phyloP scores from a whole-genome alignment of 2,888 invertebrate genomes.

The Drosophila meridionalis region DNA sequence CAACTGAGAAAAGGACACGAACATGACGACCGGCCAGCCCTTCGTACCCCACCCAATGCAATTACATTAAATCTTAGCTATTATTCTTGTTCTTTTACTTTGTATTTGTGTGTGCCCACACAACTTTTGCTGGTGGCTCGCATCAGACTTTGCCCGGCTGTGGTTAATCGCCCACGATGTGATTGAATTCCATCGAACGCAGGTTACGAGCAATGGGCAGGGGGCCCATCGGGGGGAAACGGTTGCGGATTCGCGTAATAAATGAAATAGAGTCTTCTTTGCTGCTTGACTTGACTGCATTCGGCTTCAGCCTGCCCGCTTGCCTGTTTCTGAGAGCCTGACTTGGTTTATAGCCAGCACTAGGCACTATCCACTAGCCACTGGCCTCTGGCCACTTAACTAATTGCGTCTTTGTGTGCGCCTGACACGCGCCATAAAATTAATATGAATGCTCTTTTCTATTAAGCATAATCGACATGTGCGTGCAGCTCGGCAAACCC shows the following conservation, averaged over 20 bases:
- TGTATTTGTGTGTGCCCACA: constrained; percentile 56
- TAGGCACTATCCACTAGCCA: background rate
- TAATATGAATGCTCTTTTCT: constrained; percentile 52
- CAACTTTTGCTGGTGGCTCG: constrained; percentile 60
- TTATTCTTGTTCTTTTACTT: constrained; percentile 80
- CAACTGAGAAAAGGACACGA: constrained; percentile 73
- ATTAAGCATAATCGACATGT: constrained; percentile 30
- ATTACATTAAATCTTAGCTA: constrained; percentile 79
- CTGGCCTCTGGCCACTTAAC: constrained; percentile 69
- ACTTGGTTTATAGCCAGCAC: constrained; percentile 64
- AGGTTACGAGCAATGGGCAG: constrained; percentile 54
- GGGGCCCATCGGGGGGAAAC: constrained; percentile 1
- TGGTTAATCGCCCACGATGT: constrained; percentile 81
- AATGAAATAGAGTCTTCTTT: constrained; percentile 68
- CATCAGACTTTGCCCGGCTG: constrained; percentile 53
- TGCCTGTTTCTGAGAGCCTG: constrained; percentile 58
- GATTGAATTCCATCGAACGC: constrained; percentile 81
- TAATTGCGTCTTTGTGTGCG: constrained; percentile 75
- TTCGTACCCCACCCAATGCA: constrained; percentile 58
- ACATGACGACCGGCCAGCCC: constrained; percentile 47
- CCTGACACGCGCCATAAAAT: constrained; percentile 75
- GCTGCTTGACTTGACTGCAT: constrained; percentile 59
- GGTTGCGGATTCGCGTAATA: constrained; percentile 54
- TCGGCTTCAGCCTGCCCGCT: constrained; percentile 36
- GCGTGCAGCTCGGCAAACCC: constrained; percentile 16